Base-by-base conservation (phyloP, 2,888 invertebrate species). In the Eudemis profundana region DNA sequence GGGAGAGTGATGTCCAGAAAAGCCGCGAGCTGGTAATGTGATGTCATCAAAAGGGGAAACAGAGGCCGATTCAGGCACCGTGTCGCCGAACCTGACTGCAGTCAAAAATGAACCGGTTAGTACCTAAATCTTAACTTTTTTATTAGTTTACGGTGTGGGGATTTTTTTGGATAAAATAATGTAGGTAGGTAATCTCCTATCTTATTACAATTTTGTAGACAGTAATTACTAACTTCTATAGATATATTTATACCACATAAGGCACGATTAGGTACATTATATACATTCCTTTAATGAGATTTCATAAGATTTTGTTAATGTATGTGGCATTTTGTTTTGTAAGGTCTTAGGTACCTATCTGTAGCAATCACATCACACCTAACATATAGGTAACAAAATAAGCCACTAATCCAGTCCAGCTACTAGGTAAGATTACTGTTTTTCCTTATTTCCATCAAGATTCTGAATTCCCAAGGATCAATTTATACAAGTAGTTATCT, bases 21-120 rank as follows among this genome's bases (percentile, higher is more conserved):
- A 86, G 81, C 82, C 83, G 83, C 83, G 87, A 85, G 75, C 81
- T 88, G 87, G 86, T 86, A 85, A 87, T 91, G 93, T 92, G 91
- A 93, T 93, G 93, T 93, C 93, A 91, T 91, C 92, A 85, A 90
- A 92, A 87, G 92, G 91, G 84, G 93, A 92, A 89, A 92, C 92
- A 79, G 93, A 93, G 87, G 92, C 93, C 86, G 93, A 93, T 75
- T 92, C 92, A 74, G 93, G 92, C 90, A 91, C 92, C 75, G 87
- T 92, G 83, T 93, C 93, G 77, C 92, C 93, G 67, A 90, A 87
- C 79, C 77, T 87, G 72, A 72, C 83, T 72, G 76, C 77, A 78
- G 84, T 90, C 67, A 92, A 91, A 86, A 91, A 89, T 90, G 92
- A 92, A 87, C 89, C 89, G 84, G 90, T 91, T 72, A 85, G 83